These are phyloP conservation scores for mouse (Mus musculus) DNA, from an alignment of 2,113 vertebrate species.

Conservation along the genomic window GRCm39 chrX:82050501-82051000, in stretches of 20 bases:
- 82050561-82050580: neutral
- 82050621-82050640: neutral
- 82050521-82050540: neutral
- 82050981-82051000: neutral
- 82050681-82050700: neutral
- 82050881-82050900: neutral
- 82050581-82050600: neutral
- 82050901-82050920: neutral
- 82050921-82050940: neutral
- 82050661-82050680: neutral
- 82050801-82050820: slow-evolving; percentile 47
- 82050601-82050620: neutral
- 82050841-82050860: neutral
- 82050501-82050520: neutral
- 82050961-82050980: neutral
- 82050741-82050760: neutral
- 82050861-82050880: neutral
- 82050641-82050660: neutral
- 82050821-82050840: neutral
- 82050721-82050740: neutral
- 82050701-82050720: neutral
- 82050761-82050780: neutral
- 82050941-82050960: neutral
- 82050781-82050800: neutral
- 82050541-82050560: neutral